Base-by-base conservation (phyloP, 1,140 invertebrate species). In the Augochlora pura region DNA sequence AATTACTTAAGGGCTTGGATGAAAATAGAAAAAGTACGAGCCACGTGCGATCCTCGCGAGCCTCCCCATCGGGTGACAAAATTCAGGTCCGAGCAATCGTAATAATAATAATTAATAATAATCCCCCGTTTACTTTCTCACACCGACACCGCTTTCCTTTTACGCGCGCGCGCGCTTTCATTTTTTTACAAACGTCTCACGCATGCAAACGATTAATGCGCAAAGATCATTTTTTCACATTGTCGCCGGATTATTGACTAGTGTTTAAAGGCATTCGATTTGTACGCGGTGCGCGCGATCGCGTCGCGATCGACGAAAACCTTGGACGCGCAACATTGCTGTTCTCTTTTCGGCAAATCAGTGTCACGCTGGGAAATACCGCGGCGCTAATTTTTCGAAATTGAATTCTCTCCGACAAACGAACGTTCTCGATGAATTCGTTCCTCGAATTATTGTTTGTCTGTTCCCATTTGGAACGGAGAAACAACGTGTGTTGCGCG, bases 1-100 rank as follows among this genome's bases (percentile, higher is more conserved):
- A 89, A 90, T 90, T 90, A 90, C 88, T 88, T 89, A 87, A 90
- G 87, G 84, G 84, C 86, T 89, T 89, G 81, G 77, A 83, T 83
- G 80, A 68, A 77, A 82, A 78, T 81, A 75, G 71, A 74, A 57
- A 52, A 87, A 32, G 32, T 32, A 59, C 42, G 77, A 85, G 87
- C 85, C 90, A 90, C 84, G 82, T 85, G 81, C 64, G 79, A 83
- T 57, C 54, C n/a, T 21, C 21, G 18, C 54, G 54, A n/a, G 21
- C 54, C 54, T 78, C 18, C 57, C 85, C 81, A 70, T 76, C 81
- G 12, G 0, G 25, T 73, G 16, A 32, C 65, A 62, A 70, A 71
- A 78, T 72, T 81, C 27, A 38, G 21, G 25, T 64, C 72, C 27
- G 18, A 21, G 14, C 25, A 67, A 67, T 67, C n/a, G n/a, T n/a